Percentiles rank a stretch among this genome's conserved stretches.
phyloP scores from a whole-genome alignment of 37 sponge, comb jelly and placozoan genomes.

The Dysidea cf. avara region DNA sequence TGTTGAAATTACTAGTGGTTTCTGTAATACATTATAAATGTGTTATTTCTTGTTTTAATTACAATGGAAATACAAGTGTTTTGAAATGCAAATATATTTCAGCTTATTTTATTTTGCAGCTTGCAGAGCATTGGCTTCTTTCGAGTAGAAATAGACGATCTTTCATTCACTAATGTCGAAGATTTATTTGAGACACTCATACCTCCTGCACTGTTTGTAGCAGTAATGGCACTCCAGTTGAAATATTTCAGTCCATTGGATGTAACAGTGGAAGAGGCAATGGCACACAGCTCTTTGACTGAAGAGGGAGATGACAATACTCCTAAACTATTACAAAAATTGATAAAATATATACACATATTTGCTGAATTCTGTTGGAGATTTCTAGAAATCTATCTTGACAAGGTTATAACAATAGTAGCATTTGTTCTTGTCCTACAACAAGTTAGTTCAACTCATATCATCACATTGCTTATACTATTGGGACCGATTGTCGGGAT shows the following conservation, averaged over 20 bases:
- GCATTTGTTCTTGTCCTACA: slow-evolving; percentile 41
- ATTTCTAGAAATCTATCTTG: slow-evolving; percentile 61
- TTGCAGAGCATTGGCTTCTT: slow-evolving; percentile 54
- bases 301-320: too few species aligned
- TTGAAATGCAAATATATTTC: too few species aligned
- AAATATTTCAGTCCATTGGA: slow-evolving; percentile 73
- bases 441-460: slow-evolving; percentile 46
- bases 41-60: too few species aligned
- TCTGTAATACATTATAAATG: too few species aligned
- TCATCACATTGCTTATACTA: slow-evolving; percentile 42
- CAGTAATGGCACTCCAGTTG: slow-evolving; percentile 72
- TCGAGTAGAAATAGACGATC: neutral
- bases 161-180: neutral
- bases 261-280: too few species aligned
- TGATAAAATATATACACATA: too few species aligned
- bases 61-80: too few species aligned
- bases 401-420: slow-evolving; percentile 48
- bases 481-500: slow-evolving; percentile 25
- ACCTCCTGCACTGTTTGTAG: slow-evolving; percentile 70
- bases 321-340: too few species aligned
- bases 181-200: slow-evolving; percentile 46
- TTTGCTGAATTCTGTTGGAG: slow-evolving; percentile 72
- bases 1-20: slow-evolving; percentile 1
- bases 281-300: too few species aligned
- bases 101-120: slow-evolving; percentile 12